A percentile compares a stretch with the other conserved stretches of the same genome.
Conservation (phyloP, 2,888 invertebrate species). For the Lagria hirta region DNA sequence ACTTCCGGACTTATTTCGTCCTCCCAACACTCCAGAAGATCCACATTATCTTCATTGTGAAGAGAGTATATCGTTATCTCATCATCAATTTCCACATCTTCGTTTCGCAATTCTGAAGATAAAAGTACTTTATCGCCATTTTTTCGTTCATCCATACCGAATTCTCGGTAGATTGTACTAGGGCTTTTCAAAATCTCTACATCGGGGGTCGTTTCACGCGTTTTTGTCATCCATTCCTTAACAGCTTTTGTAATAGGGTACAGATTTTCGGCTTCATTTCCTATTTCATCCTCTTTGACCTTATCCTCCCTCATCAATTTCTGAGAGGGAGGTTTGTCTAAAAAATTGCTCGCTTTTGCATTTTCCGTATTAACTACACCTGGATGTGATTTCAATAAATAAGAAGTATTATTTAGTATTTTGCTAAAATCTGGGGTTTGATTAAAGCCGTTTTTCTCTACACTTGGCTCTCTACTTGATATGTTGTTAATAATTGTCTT, state of each 20-base stretch:
- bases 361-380: constrained; percentile 11
- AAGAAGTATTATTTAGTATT: constrained; percentile 26
- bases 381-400: constrained; percentile 17
- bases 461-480: constrained; percentile 29
- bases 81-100: constrained; percentile 23
- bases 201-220: constrained; percentile 52
- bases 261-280: no score
- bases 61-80: constrained; percentile 38
- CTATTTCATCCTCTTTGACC: constrained; percentile 11
- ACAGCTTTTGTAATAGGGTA: constrained; percentile 63
- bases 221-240: constrained; percentile 60
- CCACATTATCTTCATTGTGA: constrained; percentile 50
- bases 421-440: constrained; percentile 43
- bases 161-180: constrained; percentile 47
- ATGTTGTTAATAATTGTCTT: constrained; percentile 40
- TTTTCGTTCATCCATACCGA: constrained; percentile 34
- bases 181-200: constrained; percentile 53
- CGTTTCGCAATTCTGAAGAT: constrained; percentile 29
- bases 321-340: constrained; percentile 19
- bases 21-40: constrained; percentile 57
- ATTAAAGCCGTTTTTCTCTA: constrained; percentile 35
- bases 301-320: constrained; percentile 18
- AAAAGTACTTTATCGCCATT: constrained; percentile 26
- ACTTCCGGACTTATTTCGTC: constrained; percentile 10
- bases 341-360: constrained; percentile 24